phyloP scores from a whole-genome alignment of 2,797 vertebrate genomes.

The Pantherophis alleghaniensis region DNA sequence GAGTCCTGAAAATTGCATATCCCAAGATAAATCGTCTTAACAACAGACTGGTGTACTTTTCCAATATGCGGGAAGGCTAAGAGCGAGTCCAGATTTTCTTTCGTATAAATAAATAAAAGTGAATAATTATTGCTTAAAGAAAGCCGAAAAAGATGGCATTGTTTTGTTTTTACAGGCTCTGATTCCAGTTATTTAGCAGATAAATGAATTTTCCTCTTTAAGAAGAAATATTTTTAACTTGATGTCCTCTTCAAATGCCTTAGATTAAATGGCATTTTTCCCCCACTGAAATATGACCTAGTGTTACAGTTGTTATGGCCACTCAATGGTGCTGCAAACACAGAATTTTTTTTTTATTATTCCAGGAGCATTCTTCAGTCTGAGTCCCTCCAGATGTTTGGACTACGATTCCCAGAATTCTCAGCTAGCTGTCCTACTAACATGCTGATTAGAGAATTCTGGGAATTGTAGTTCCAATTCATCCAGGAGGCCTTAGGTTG shows the following conservation, averaged over 20 bases:
- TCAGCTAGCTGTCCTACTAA: neutral
- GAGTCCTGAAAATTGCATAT: neutral
- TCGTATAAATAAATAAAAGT: neutral
- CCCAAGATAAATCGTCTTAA: neutral
- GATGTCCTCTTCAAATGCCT: neutral
- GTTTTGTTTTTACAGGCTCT: neutral
- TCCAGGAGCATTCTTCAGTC: neutral
- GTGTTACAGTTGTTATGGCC: neutral
- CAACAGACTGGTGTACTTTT: no score
- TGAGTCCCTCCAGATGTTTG: neutral
- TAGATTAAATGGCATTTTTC: neutral
- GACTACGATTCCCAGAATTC: neutral
- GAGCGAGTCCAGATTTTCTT: neutral
- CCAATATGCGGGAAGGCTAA: neutral
- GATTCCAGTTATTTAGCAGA: constrained; percentile 1
- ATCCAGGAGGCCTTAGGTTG: neutral
- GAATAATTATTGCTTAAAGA: neutral
- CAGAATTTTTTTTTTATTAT: neutral
- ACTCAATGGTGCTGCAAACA: neutral
- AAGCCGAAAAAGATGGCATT: neutral
- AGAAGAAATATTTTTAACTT: neutral
- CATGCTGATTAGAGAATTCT: neutral
- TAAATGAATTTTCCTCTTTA: constrained; percentile 23
- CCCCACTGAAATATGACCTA: neutral
- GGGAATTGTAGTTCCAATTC: neutral